phyloP scores from a whole-genome alignment of 1,140 invertebrate species.

The Pseudachorutes palmiensis region DNA sequence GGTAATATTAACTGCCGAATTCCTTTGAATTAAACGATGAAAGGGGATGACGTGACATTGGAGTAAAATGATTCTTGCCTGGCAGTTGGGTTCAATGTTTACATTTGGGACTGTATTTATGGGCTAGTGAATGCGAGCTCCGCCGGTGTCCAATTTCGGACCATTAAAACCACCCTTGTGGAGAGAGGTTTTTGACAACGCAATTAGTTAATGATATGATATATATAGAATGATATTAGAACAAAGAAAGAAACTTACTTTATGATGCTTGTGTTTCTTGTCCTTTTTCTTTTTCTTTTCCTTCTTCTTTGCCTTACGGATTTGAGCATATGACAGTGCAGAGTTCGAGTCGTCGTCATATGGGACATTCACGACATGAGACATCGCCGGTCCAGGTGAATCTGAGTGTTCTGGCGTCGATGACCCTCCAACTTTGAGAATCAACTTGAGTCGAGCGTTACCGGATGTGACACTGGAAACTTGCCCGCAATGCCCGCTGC shows the following conservation, averaged over 20 bases:
- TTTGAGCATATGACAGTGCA: slow-evolving; percentile 33
- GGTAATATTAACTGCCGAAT: too few relatives aligned
- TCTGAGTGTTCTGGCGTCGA: slow-evolving; percentile 62
- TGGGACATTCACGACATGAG: slow-evolving; percentile 22
- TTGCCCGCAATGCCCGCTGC: background rate
- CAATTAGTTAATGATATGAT: too few relatives aligned
- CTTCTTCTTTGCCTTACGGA: slow-evolving; percentile 65
- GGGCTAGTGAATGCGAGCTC: too few relatives aligned
- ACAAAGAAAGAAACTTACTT: slow-evolving; percentile 42
- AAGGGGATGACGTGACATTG: too few relatives aligned
- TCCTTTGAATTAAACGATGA: too few relatives aligned
- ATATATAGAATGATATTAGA: too few relatives aligned
- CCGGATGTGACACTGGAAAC: slow-evolving; percentile 23
- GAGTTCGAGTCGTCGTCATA: slow-evolving; percentile 34
- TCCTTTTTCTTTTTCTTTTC: slow-evolving; percentile 64
- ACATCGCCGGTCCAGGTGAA: slow-evolving; percentile 44
- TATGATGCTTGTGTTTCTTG: slow-evolving; percentile 57
- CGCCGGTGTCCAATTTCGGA: too few relatives aligned
- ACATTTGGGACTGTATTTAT: too few relatives aligned
- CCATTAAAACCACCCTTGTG: too few relatives aligned
- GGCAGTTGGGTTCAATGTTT: too few relatives aligned
- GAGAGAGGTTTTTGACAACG: too few relatives aligned
- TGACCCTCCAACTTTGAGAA: slow-evolving; percentile 67
- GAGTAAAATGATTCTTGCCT: too few relatives aligned
- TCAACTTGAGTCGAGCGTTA: slow-evolving; percentile 54